A percentile compares a stretch with the other conserved stretches of the same genome.
Conservation (phyloP, 2,113 vertebrate genomes). For the Petrocephalus zakoni region DNA sequence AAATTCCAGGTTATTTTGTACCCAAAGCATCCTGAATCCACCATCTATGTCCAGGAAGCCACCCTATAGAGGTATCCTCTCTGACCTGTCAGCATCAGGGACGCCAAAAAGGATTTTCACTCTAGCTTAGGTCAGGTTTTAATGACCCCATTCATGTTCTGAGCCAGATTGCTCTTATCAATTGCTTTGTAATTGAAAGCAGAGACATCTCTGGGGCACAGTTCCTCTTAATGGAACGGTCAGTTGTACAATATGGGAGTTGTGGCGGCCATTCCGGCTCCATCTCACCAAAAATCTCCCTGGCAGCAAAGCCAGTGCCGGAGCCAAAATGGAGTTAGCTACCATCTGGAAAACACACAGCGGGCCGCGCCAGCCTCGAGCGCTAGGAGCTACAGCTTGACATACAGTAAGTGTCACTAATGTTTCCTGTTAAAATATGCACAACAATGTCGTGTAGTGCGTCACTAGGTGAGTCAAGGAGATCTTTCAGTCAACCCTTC, state of each 20-base stretch:
- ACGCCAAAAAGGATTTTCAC: constrained; percentile 7
- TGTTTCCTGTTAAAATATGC: constrained; percentile 15
- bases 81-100: background rate
- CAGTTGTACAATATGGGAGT: background rate
- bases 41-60: background rate
- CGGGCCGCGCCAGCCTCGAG: background rate
- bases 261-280: background rate
- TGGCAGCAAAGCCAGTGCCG: background rate
- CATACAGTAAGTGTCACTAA: constrained; percentile 15
- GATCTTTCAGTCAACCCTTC: background rate
- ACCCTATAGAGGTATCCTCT: background rate
- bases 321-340: background rate
- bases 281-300: background rate
- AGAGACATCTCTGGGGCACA: background rate
- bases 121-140: background rate
- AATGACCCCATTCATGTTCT: background rate
- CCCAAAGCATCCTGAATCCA: background rate
- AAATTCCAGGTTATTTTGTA: background rate
- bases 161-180: background rate
- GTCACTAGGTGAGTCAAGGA: background rate
- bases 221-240: background rate
- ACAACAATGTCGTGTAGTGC: background rate
- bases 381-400: background rate
- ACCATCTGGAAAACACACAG: constrained; percentile 5
- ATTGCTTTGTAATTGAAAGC: constrained; percentile 8